Evolutionary conservation across 2,888 invertebrate genomes (phyloP).

Genomic region (Pristionchus maxplancki): DNA sequence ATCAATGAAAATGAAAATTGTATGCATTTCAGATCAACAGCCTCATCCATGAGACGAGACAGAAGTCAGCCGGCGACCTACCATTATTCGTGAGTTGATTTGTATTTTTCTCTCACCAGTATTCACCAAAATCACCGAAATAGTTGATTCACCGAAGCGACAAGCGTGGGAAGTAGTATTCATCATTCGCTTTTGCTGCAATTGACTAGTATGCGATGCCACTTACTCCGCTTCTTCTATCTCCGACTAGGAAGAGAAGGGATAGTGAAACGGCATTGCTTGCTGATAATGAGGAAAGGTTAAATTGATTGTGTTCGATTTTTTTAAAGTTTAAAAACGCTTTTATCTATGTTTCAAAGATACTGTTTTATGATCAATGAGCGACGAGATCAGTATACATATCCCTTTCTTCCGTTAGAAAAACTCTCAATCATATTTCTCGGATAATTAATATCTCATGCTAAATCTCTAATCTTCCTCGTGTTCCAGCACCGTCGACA

Average conservation of each 20-base stretch:
- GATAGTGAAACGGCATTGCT: background rate
- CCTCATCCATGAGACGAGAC: background rate
- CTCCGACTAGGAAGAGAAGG: background rate
- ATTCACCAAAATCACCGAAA: background rate
- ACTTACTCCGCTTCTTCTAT: background rate
- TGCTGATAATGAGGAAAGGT: background rate
- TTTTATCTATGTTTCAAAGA: no score
- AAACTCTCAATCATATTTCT: no score
- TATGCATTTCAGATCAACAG: background rate
- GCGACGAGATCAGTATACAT: no score
- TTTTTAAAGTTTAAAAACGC: no score
- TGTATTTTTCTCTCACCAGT: background rate
- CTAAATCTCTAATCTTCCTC: background rate
- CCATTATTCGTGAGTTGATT: constrained; percentile 10
- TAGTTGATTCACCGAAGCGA: background rate
- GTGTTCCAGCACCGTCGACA: constrained; percentile 17
- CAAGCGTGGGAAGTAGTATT: background rate
- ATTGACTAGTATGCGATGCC: background rate
- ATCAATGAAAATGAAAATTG: background rate
- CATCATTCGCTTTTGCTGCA: background rate
- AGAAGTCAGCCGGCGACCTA: constrained; percentile 29
- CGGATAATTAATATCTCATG: no score
- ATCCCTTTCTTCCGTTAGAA: no score
- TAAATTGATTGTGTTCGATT: background rate
- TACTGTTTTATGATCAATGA: no score